Evolutionary conservation across 2,888 invertebrate species (phyloP).

Genomic region (Dryocosmus kuriphilus): DNA sequence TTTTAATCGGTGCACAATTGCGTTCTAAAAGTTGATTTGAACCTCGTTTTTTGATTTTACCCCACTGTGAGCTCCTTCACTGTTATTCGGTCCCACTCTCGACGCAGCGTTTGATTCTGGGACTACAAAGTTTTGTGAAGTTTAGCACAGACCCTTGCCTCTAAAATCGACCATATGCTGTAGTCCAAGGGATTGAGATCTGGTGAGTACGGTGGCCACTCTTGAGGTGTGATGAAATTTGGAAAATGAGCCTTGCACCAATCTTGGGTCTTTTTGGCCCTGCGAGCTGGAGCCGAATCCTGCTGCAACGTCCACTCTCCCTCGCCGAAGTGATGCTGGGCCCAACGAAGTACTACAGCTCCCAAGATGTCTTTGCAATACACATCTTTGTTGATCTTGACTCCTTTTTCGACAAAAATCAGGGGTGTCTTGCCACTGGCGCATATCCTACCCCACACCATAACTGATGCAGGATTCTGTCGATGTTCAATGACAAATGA

Average conservation of each 20-base stretch:
- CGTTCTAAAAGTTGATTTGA: no score
- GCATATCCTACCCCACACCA: constrained; percentile 24
- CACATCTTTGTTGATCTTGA: constrained; percentile 17
- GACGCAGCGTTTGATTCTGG: background rate
- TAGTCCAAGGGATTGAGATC: constrained; percentile 17
- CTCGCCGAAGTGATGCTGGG: no score
- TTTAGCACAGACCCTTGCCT: constrained; percentile 10
- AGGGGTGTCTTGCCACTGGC: constrained; percentile 12
- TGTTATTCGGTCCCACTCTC: constrained; percentile 4
- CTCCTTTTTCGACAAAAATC: background rate
- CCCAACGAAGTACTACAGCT: background rate
- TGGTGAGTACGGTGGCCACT: constrained; percentile 22
- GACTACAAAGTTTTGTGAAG: constrained; percentile 9
- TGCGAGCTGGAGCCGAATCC: constrained; percentile 33
- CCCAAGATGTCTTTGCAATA: background rate
- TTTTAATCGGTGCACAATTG: no score
- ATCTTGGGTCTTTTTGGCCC: constrained; percentile 11
- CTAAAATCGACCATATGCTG: constrained; percentile 31
- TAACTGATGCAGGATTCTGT: constrained; percentile 19
- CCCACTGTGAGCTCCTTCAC: no score
- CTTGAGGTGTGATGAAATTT: background rate
- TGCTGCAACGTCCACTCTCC: constrained; percentile 4
- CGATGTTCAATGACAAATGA: background rate
- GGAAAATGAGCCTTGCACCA: background rate
- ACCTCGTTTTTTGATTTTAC: no score